Conservation (phyloP, 1,140 invertebrate species). For the Wasmannia auropunctata region DNA sequence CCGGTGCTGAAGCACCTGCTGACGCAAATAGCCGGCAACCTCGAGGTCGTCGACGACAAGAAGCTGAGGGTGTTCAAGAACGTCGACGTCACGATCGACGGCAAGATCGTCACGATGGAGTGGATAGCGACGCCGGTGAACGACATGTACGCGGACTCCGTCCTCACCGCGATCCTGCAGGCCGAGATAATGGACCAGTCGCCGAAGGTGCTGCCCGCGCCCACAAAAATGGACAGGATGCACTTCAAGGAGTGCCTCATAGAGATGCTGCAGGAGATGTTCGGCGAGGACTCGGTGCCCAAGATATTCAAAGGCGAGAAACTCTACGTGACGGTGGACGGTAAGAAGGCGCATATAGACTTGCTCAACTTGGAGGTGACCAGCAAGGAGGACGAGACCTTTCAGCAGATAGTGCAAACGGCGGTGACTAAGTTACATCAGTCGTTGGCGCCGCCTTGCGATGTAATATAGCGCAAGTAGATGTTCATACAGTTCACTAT, state of each 20-base stretch:
- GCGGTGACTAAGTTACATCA: constrained; percentile 94
- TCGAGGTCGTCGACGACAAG: constrained; percentile 91
- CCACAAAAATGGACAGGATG: constrained; percentile 92
- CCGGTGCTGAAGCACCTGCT: constrained; percentile 93
- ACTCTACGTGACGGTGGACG: constrained; percentile 93
- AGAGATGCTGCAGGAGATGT: constrained; percentile 97
- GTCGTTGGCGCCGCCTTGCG: constrained; percentile 90
- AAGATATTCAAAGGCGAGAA: constrained; percentile 97
- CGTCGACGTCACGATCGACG: constrained; percentile 93
- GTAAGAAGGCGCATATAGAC: constrained; percentile 94
- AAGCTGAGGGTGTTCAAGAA: constrained; percentile 91
- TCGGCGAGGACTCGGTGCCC: constrained; percentile 97
- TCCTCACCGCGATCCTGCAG: constrained; percentile 93
- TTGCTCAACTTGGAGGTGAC: constrained; percentile 92
- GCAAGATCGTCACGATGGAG: constrained; percentile 94
- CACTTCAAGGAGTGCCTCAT: constrained; percentile 97
- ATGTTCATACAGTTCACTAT: not conserved
- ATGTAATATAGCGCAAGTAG: constrained; percentile 71
- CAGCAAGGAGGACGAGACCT: constrained; percentile 92
- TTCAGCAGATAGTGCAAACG: constrained; percentile 94
- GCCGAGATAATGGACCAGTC: constrained; percentile 89
- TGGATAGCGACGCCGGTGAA: constrained; percentile 98
- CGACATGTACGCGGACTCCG: constrained; percentile 99
- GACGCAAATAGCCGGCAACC: constrained; percentile 92
- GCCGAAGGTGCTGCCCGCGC: constrained; percentile 87